Base-by-base conservation (phyloP, 2,797 vertebrate species). In the Rhinichthys osculus region DNA sequence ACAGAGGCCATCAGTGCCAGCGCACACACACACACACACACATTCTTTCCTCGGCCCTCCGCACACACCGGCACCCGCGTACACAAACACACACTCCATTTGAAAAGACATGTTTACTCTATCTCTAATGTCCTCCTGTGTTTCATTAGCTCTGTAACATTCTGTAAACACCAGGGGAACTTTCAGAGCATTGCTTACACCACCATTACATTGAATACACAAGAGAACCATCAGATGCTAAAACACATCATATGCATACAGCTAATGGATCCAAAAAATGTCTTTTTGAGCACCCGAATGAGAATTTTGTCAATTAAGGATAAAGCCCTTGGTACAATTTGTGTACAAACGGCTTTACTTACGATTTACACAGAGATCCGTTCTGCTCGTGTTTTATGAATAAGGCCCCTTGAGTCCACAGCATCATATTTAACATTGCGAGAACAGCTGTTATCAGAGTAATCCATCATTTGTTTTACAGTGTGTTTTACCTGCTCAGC, bases 1-100 rank as follows among this genome's bases (percentile, higher is more conserved):
- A 85, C 83, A 79, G 86, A 78, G 77, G 70, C 82, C 70, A 47
- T 84, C 66, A 90, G 40, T 76, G 85, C 85, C 86, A 85, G 76
- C 83, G 82, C 79, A 81, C 86, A 86, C 86, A 81, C 86, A 87
- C 27, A 27, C 27, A 27, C 84, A 84, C 77, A 83, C 74, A 78
- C 79, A 83, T 77, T 82, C 33, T 57, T 82, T 71, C 50, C 40
- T 80, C 54, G 21, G 13, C 40, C 83, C 62, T 82, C 78, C 69
- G 62, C 80, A 86, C 80, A 82, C 80, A 86, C 78, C 73, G 64
- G 52, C 69, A 85, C 81, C 66, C 78, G 57, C 71, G 79, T 72
- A 72, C 81, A 72, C 81, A 82, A 70, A 82, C 83, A 71, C 83
- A 79, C 83, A 80, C 76, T 78, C 57, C 62, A 74, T 85, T 82